These are phyloP conservation scores for Mactra quadrangularis DNA, from an alignment of 1,140 invertebrate species.

Conservation along the genomic window DNA sequence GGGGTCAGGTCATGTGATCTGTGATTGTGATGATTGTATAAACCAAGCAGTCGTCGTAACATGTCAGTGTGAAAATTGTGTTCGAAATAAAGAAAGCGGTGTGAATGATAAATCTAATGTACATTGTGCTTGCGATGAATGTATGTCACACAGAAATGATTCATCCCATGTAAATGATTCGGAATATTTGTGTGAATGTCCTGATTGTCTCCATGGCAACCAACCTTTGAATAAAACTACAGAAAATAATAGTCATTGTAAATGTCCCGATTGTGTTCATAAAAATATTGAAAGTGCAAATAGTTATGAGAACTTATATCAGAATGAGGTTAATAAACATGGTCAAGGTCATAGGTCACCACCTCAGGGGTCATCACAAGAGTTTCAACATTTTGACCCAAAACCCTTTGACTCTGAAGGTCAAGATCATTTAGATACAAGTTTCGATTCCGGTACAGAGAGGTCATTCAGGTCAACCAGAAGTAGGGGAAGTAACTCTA, in stretches of 20 bases:
- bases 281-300: neutral
- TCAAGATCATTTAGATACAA: conserved; percentile 10
- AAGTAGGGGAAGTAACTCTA: conserved; percentile 32
- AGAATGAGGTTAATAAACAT: neutral
- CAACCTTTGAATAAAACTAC: too few species aligned
- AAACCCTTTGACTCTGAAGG: neutral
- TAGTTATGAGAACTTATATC: neutral
- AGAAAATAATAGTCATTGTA: neutral
- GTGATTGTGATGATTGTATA: conserved; percentile 56
- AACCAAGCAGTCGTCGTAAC: conserved; percentile 24
- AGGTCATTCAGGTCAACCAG: conserved; percentile 5
- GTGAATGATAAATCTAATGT: neutral
- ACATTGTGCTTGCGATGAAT: conserved; percentile 53
- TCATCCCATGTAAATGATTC: conserved; percentile 17
- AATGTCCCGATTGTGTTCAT: conserved; percentile 3
- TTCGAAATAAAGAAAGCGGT: conserved; percentile 12
- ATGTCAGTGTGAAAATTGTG: conserved; percentile 43
- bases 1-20: conserved; percentile 36
- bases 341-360: conserved; percentile 13
- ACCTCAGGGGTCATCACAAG: conserved; percentile 20
- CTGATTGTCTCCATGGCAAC: conserved; percentile 17
- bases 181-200: conserved; percentile 46
- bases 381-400: conserved; percentile 1
- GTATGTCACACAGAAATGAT: too few species aligned
- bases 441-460: conserved; percentile 30